phyloP scores from a whole-genome alignment of 1,140 invertebrate genomes.

The Lasaia peninsularis region DNA sequence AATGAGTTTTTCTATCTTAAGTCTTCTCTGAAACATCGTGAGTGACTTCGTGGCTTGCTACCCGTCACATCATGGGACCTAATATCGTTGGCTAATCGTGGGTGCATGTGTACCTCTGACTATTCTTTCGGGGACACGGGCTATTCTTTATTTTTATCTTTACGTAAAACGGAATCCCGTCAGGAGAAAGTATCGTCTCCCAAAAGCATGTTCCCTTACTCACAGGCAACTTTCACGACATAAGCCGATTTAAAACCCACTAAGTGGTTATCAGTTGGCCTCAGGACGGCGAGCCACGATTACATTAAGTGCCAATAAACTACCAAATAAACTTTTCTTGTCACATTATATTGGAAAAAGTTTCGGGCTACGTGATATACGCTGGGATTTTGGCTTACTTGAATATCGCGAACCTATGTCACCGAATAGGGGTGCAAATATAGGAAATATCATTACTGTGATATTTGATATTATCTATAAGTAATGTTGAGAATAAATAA shows the following conservation, averaged over 20 bases:
- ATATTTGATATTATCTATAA: too few species aligned
- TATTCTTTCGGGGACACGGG: too few species aligned
- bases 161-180: too few species aligned
- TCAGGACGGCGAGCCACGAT: neutral
- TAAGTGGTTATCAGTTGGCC: neutral
- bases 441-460: neutral
- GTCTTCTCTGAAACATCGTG: too few species aligned
- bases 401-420: neutral
- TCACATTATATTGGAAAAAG: neutral
- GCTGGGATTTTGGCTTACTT: neutral
- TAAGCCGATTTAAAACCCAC: neutral
- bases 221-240: neutral
- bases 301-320: slow-evolving; percentile 6
- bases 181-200: too few species aligned
- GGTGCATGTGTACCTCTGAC: too few species aligned
- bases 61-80: too few species aligned
- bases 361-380: neutral
- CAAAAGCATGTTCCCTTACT: neutral
- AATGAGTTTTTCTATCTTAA: too few species aligned
- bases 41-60: too few species aligned
- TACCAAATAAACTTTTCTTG: neutral
- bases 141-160: too few species aligned
- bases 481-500: too few species aligned
- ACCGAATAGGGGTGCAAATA: neutral
- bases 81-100: too few species aligned